phyloP scores from a whole-genome alignment of 2,797 vertebrate genomes.

The Prionace glauca region DNA sequence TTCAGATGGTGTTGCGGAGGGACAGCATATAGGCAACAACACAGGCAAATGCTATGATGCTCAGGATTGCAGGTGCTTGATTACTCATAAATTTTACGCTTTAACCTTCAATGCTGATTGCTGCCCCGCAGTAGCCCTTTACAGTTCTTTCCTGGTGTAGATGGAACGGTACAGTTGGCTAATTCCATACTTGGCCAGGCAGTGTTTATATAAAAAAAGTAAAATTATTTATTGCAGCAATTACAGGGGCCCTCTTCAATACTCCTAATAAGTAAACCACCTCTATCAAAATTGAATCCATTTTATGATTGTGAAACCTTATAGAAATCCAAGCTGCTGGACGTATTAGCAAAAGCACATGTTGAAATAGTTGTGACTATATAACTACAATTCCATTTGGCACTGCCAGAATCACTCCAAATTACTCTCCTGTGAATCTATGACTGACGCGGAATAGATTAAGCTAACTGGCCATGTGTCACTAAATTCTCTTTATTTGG shows the following conservation, averaged over 20 bases:
- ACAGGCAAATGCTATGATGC: not conserved
- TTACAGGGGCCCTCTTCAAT: no score
- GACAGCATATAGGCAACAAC: not conserved
- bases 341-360: not conserved
- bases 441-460: not conserved
- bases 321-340: not conserved
- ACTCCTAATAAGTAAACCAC: not conserved
- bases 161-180: not conserved
- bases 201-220: not conserved
- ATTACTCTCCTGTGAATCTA: not conserved
- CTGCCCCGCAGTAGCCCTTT: not conserved
- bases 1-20: not conserved
- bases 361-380: not conserved
- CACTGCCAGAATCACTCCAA: not conserved
- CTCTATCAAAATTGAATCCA: not conserved
- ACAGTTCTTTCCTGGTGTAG: not conserved
- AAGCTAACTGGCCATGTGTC: not conserved
- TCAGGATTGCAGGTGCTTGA: not conserved
- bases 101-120: not conserved
- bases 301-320: not conserved
- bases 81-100: not conserved
- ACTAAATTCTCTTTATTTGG: constrained; percentile 8
- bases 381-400: not conserved
- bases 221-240: not conserved
- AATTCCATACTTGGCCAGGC: not conserved